Evolutionary conservation across 1,140 invertebrate species (phyloP), one percentile per base, ranked within the genome.

Genomic region (Cyclargus thomasi): DNA sequence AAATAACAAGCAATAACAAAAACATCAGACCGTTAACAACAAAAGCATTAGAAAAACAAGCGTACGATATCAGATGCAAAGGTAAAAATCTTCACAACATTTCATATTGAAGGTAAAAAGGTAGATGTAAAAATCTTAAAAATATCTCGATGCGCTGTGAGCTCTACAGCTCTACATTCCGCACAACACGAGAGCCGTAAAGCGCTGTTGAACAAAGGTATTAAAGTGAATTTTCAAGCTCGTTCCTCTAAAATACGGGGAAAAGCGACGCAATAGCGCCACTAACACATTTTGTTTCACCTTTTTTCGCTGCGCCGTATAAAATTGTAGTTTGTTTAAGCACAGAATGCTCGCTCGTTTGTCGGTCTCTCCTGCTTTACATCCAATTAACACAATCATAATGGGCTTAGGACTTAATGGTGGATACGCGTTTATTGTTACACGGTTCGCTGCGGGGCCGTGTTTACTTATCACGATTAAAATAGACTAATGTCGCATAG

Each of bases 221-320:
- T 86, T 87, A 86, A 86, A 86, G 78, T 74, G 80, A 87, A 86
- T 84, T 85, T 85, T 83, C 78, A 75, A 85, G 78, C 81, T 81
- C 74, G 74, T 74, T 82, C 70, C 72, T 75, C 70, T 76, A 74
- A 68, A 82, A 82, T 78, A 82, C 72, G 79, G 75, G 73, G 77
- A 76, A 79, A 76, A 81, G 77, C 78, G 73, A 77, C 76, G 78
- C 74, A 82, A 77, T 79, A 76, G 80, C 76, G 76, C 73, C 74
- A 74, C 78, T 83, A 88, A 86, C 81, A 82, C 77, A 82, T 86
- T 86, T 82, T 85, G 21, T 55, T 59, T 66, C 10, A 18, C 18
- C 55, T 21, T 59, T 59, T 89, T 87, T 81, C 77, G 63, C 53
- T 75, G 78, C 74, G 74, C 74, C 73, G 74, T 82, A 82, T 83